Percentiles rank a stretch among this genome's conserved stretches.
phyloP scores from a whole-genome alignment of 2,113 vertebrate species.

The Malurus melanocephalus region DNA sequence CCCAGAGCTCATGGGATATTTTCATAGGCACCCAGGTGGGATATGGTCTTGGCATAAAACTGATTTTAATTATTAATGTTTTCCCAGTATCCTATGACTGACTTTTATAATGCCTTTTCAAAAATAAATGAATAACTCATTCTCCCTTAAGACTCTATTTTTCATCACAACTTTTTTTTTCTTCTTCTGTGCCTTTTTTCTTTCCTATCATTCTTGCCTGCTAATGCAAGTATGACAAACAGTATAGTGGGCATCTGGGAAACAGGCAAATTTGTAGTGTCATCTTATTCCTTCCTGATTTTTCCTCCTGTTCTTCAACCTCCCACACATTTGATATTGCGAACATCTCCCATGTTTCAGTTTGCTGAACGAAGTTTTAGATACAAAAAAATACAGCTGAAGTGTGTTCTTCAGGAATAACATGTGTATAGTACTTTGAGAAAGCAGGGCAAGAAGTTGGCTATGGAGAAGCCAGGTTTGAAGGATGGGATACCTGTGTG shows the following conservation, averaged over 20 bases:
- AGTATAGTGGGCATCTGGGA: not conserved
- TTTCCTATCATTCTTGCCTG: not conserved
- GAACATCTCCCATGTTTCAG: not conserved
- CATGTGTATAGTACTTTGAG: not conserved
- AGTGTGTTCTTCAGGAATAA: not conserved
- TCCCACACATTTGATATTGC: not conserved
- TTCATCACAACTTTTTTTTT: not conserved
- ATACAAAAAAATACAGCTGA: not conserved
- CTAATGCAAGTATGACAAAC: not conserved
- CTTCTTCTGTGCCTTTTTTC: not conserved
- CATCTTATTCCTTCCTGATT: not conserved
- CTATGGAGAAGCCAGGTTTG: not conserved
- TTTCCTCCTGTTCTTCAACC: not conserved
- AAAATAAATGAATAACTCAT: not conserved
- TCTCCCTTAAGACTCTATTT: not conserved
- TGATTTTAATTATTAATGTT: not conserved
- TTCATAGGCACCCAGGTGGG: not conserved
- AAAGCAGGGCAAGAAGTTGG: not conserved
- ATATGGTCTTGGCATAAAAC: not conserved
- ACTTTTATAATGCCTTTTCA: not conserved
- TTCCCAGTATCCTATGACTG: not conserved
- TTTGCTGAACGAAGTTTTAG: not conserved
- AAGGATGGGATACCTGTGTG: not conserved
- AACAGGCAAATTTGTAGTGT: not conserved
- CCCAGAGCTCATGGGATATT: not conserved